phyloP scores from a whole-genome alignment of 2,888 invertebrate species.

The Phortica magna region DNA sequence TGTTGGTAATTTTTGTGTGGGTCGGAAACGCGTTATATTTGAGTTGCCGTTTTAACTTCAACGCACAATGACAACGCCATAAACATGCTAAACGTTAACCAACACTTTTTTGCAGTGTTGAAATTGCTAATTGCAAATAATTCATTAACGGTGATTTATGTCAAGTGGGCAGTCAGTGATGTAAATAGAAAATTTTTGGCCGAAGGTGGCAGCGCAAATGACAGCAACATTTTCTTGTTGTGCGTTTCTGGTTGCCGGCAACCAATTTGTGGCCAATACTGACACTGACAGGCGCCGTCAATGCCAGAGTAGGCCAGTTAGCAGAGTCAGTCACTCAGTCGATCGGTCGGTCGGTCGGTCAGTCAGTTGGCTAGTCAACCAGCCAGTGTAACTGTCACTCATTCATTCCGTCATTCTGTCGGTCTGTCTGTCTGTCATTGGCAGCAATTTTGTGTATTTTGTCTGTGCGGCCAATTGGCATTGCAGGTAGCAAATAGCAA shows the following conservation, averaged over 20 bases:
- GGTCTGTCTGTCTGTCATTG: constrained; percentile 2
- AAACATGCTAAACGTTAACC: not conserved
- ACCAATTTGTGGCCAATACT: constrained; percentile 18
- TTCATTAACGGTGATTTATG: constrained; percentile 16
- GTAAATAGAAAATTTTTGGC: not conserved
- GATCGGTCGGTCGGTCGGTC: constrained; percentile 53
- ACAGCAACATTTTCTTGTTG: constrained; percentile 16
- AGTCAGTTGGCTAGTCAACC: constrained; percentile 37
- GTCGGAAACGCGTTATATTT: too few species aligned
- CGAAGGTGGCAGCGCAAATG: not conserved
- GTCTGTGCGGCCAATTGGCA: not conserved
- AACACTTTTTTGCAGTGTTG: constrained; percentile 1
- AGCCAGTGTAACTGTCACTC: too few species aligned
- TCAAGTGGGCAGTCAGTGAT: constrained; percentile 4
- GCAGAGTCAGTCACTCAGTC: constrained; percentile 48
- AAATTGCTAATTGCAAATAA: constrained; percentile 27
- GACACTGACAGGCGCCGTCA: constrained; percentile 26
- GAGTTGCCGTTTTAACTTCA: not conserved
- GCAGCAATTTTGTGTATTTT: not conserved
- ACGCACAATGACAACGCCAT: not conserved
- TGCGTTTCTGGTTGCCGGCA: constrained; percentile 8
- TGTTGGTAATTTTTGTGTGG: not conserved
- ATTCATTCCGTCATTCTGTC: constrained; percentile 4
- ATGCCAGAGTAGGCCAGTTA: constrained; percentile 15
- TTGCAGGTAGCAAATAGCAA: constrained; percentile 35